Percentiles rank a stretch among this genome's conserved stretches.
Evolutionary conservation across 2,113 vertebrate genomes (phyloP).

Genomic region (Atrichornis clamosus): DNA sequence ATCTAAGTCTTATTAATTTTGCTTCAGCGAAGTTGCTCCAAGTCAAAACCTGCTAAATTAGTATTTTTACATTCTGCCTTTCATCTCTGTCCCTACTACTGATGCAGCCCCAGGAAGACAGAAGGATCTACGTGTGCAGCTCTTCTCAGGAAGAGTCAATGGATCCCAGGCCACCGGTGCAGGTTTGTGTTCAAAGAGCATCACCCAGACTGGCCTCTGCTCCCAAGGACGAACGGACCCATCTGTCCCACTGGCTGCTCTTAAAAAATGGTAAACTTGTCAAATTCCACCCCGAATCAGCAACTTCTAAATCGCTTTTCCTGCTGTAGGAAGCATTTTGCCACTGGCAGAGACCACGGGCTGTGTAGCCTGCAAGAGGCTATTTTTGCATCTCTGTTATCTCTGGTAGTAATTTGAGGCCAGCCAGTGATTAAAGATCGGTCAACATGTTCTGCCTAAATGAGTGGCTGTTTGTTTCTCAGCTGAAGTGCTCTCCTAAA

Average conservation of each 20-base stretch:
- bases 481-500: conserved; percentile 24
- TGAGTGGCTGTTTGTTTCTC: conserved; percentile 1
- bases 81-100: not conserved
- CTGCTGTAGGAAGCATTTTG: not conserved
- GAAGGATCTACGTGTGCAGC: not conserved
- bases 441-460: not conserved
- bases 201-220: not conserved
- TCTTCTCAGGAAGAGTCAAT: not conserved
- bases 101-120: not conserved
- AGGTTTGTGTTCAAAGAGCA: not conserved
- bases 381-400: not conserved
- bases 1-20: conserved; percentile 40
- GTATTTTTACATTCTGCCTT: conserved; percentile 25
- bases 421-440: not conserved
- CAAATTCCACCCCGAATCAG: not conserved
- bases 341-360: not conserved
- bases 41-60: conserved; percentile 37
- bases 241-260: not conserved
- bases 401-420: not conserved
- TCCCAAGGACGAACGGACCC: not conserved
- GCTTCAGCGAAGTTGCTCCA: not conserved
- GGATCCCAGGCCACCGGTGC: not conserved
- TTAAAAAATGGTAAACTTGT: not conserved
- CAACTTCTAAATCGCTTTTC: not conserved
- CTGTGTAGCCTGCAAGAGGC: not conserved